A percentile compares a stretch with the other conserved stretches of the same genome.
These are phyloP conservation scores for Atrichornis clamosus DNA, from an alignment of 2,113 vertebrate species.

Conservation along the genomic window DNA sequence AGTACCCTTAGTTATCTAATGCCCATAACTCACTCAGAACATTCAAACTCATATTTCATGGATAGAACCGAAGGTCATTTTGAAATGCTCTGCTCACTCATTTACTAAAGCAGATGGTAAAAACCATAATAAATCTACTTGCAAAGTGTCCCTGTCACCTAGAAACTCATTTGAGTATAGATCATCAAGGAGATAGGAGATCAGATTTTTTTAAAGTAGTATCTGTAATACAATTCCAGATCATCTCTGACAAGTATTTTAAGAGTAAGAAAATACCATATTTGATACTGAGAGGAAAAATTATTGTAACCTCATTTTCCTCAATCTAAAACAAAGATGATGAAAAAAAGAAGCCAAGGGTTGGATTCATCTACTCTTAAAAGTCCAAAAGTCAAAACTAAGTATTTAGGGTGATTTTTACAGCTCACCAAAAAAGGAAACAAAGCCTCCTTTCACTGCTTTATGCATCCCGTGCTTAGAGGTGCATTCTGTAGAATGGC, in stretches of 20 bases:
- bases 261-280: neutral
- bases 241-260: neutral
- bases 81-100: neutral
- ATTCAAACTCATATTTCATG: neutral
- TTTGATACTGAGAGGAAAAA: neutral
- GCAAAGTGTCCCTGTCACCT: neutral
- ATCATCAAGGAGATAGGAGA: neutral
- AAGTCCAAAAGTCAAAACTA: neutral
- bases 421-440: neutral
- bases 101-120: conserved; percentile 19
- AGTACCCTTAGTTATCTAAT: neutral
- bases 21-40: neutral
- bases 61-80: neutral
- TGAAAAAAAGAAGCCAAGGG: neutral
- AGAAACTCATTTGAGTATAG: neutral
- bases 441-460: neutral
- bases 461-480: neutral
- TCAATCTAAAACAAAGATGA: neutral
- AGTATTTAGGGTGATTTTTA: neutral
- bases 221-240: neutral
- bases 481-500: neutral
- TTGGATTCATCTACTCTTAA: neutral
- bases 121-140: conserved; percentile 7
- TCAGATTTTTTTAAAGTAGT: neutral
- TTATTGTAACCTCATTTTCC: neutral